These are phyloP conservation scores for Prosopocoilus inquinatus DNA, from an alignment of 2,888 invertebrate genomes.

Conservation along the genomic window DNA sequence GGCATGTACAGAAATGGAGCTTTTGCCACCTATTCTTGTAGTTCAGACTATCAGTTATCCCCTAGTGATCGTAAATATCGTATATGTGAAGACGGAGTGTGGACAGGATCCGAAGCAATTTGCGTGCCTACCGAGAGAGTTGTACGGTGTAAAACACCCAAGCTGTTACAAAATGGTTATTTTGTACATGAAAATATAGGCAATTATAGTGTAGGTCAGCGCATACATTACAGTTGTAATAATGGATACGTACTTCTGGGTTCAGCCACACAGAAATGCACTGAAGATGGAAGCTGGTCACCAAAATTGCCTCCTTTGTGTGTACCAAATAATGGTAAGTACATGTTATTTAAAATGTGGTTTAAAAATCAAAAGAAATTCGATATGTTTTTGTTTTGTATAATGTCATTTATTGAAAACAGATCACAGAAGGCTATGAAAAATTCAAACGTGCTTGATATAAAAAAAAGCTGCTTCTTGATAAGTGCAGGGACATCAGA, in stretches of 20 bases:
- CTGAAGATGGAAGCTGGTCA: conserved; percentile 46
- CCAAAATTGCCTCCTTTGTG: conserved; percentile 43
- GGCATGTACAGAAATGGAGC: conserved; percentile 42
- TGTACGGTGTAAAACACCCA: conserved; percentile 38
- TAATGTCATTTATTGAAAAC: no score
- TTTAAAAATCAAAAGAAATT: not conserved
- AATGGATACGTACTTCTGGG: conserved; percentile 43
- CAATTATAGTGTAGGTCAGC: conserved; percentile 38
- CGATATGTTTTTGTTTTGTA: no score
- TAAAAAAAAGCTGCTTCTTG: no score
- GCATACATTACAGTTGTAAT: conserved; percentile 46
- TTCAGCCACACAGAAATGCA: conserved; percentile 40
- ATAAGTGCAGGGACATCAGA: no score
- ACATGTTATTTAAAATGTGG: not conserved
- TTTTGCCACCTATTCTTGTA: conserved; percentile 43
- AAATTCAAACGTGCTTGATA: no score
- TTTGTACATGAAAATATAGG: conserved; percentile 43
- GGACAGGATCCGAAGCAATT: conserved; percentile 45
- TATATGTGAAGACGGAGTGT: conserved; percentile 48
- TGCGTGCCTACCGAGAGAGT: conserved; percentile 36
- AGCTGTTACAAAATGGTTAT: conserved; percentile 43
- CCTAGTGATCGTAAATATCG: conserved; percentile 43
- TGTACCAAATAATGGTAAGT: conserved; percentile 23
- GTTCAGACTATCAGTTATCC: conserved; percentile 38
- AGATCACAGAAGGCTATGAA: no score